Evolutionary conservation across 53 echinoderm and acorn worm genomes (phyloP), one percentile per base, ranked within the genome.

Genomic region (Astropecten irregularis): DNA sequence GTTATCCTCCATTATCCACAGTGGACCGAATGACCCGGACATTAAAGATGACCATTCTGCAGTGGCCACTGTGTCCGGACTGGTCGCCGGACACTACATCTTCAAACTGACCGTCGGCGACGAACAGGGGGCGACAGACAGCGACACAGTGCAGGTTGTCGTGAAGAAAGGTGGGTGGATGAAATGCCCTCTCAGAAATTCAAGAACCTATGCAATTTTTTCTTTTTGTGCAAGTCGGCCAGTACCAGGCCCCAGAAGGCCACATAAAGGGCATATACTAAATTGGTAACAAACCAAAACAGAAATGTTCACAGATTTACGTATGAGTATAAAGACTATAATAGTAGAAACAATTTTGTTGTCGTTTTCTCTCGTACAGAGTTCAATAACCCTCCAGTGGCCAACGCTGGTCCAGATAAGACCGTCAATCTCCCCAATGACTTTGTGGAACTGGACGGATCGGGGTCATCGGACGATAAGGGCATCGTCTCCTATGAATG

Each of bases 131-230:
- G 85, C 61, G 22, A 82, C 81, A 19, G 33, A 70, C 82, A 76
- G 73, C 38, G 91, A 84, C 25, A 81, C 88, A 9, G 91, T 91
- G 22, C 50, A 91, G 11, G 96, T 96, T 2, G 66, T 89, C 25
- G 91, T 96, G 30, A 96, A 91, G 56, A 82, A 89, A 91, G 96
- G 95, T 95, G 25, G 26, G 88, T 60, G 27, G n/a, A n/a, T n/a
- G 40, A 26, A 11, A 26, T 9, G 29, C 0, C n/a, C n/a, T n/a
- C n/a, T n/a, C n/a, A n/a, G n/a, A n/a, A n/a, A n/a, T n/a, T n/a
- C n/a, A n/a, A n/a, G n/a, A n/a, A n/a, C n/a, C n/a, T n/a, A 64
- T 14, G 32, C 15, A 3, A 64, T 14, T 64, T n/a, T n/a, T n/a
- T n/a, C n/a, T n/a, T n/a, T n/a, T n/a, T n/a, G n/a, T n/a, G n/a